Base-by-base conservation (phyloP, 2,113 vertebrate species). In the Sylvilagus bachmani region DNA sequence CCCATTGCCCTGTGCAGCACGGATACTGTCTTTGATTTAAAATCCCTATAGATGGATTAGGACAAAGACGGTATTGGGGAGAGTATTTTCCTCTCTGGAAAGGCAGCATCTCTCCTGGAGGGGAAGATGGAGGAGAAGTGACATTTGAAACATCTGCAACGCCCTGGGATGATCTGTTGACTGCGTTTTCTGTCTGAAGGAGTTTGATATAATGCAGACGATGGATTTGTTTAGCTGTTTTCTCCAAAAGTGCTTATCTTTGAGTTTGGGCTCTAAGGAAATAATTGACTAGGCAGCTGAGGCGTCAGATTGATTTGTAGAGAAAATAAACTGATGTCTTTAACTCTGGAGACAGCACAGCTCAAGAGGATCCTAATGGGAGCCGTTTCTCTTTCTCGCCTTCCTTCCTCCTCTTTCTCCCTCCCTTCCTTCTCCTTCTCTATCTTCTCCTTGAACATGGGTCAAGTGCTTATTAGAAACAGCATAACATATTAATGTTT, bases 141-240 rank as follows among this genome's bases (percentile, higher is more conserved):
- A 91, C 85, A 94, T 88, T 85, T 94, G 75, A 75, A 79, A 69
- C 25, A 77, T 90, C 51, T 55, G 19, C n/a, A 86, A 1, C 49
- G 78, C 62, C 64, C 61, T 29, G 29, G 61, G 77, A 38, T 84
- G 75, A 88, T 77, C 55, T 86, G 36, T 64, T 29, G 69, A 83
- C 58, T 53, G 29, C 14, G 69, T 94, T 95, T 95, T 93, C 95
- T 96, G 33, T 89, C 55, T 91, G 70, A 89, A 81, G 77, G 90
- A 62, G n/a, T 84, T 96, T 71, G 61, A 93, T 73, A 27, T 38
- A 92, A 95, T 86, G 27, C 3, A 8, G 44, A 14, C 5, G 0
- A 64, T 75, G 22, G 27, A 14, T 92, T 94, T 95, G 78, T 92
- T 92, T 80, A 86, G 33, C 70, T 81, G 24, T 89, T 86, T 90